phyloP scores from a whole-genome alignment of 2,113 vertebrate species.

The Epinephelus cyanopodus region DNA sequence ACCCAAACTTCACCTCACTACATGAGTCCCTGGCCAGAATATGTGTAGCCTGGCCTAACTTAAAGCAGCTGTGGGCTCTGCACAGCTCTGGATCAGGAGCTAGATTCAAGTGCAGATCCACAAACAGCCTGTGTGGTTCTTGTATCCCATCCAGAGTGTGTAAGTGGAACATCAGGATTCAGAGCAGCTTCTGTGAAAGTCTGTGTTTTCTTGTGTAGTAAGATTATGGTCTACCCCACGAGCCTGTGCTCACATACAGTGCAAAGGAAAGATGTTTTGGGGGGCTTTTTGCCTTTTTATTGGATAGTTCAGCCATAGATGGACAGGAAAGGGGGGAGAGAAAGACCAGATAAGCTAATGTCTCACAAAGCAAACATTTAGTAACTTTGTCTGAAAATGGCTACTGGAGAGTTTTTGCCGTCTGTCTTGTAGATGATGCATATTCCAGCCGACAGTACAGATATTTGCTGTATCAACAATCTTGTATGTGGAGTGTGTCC shows the following conservation, averaged over 20 bases:
- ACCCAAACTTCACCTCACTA: constrained; percentile 1
- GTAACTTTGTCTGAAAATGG: background rate
- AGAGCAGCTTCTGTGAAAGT: background rate
- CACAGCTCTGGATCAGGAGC: constrained; percentile 19
- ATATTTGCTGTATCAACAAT: constrained; percentile 30
- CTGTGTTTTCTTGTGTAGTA: background rate
- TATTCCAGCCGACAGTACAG: background rate
- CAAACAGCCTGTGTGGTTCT: constrained; percentile 3
- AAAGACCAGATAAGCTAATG: too few species aligned
- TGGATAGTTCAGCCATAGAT: too few species aligned
- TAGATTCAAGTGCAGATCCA: constrained; percentile 6
- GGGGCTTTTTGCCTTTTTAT: too few species aligned
- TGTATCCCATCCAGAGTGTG: background rate
- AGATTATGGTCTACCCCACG: too few species aligned
- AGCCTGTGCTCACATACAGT: background rate
- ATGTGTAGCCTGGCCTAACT: constrained; percentile 20
- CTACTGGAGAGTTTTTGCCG: constrained; percentile 11
- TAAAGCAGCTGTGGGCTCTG: constrained; percentile 22
- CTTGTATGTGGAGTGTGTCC: background rate
- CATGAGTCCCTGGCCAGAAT: background rate
- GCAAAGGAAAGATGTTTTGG: background rate
- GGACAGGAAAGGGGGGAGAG: too few species aligned
- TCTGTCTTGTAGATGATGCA: constrained; percentile 6
- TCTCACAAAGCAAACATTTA: constrained; percentile 2
- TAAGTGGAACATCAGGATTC: background rate